A percentile compares a stretch with the other conserved stretches of the same genome.
phyloP scores from a whole-genome alignment of 2,888 invertebrate species.

The Ctenicera cuprea region DNA sequence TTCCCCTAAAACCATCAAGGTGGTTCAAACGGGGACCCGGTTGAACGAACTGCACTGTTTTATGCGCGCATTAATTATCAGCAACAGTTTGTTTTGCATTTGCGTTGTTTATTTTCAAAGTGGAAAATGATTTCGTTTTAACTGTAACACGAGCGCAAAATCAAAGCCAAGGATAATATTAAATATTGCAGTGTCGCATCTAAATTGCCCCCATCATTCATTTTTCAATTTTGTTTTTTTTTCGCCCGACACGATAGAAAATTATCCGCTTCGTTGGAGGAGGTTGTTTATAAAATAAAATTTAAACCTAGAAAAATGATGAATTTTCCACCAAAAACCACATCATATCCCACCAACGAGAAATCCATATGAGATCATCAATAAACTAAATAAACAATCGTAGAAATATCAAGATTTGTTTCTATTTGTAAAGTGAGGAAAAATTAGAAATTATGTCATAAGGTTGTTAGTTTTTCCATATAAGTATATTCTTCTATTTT shows the following conservation, averaged over 20 bases:
- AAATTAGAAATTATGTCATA: too few relatives aligned
- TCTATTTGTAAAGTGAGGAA: too few relatives aligned
- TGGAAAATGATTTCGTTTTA: neutral
- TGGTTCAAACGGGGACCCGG: neutral
- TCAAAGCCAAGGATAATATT: constrained; percentile 1
- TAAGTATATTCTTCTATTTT: too few relatives aligned
- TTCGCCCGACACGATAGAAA: neutral
- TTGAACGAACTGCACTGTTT: constrained; percentile 31
- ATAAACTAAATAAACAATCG: too few relatives aligned
- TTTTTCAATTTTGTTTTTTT: constrained; percentile 1
- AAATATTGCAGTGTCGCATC: neutral
- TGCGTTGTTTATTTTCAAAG: constrained; percentile 6
- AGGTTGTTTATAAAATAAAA: neutral
- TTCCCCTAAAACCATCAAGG: constrained; percentile 25
- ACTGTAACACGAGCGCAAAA: neutral
- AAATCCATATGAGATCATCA: too few relatives aligned
- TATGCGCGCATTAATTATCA: constrained; percentile 9
- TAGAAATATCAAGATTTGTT: too few relatives aligned
- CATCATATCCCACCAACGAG: too few relatives aligned
- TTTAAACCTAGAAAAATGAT: neutral
- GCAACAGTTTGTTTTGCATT: constrained; percentile 18
- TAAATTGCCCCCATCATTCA: constrained; percentile 1
- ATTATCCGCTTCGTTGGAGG: neutral
- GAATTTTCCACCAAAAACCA: too few relatives aligned
- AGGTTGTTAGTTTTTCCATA: too few relatives aligned